Evolutionary conservation across 2,888 invertebrate species (phyloP).

Genomic region (Drosophila dives): DNA sequence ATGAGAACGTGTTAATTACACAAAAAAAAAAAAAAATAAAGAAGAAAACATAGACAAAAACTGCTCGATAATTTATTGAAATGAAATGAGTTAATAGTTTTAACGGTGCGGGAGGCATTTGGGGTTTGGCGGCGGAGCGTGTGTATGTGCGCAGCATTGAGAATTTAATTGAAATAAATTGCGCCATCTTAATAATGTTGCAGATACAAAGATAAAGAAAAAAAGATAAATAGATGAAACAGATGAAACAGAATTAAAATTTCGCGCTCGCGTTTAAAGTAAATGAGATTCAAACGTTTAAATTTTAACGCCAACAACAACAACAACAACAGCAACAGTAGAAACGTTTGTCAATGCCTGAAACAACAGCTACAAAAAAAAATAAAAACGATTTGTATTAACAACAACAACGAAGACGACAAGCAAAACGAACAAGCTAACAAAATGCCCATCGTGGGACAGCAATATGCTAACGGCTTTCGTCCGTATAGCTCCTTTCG

Average conservation of each 20-base stretch:
- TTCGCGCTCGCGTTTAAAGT: conserved; percentile 72
- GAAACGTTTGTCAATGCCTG: conserved; percentile 28
- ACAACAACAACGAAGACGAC: conserved; percentile 48
- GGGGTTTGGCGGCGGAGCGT: conserved; percentile 23
- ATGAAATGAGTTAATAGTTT: conserved; percentile 30
- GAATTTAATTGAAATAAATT: conserved; percentile 49
- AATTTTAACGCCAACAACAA: conserved; percentile 67
- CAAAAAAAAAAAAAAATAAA: conserved; percentile 11
- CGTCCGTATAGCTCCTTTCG: conserved; percentile 85
- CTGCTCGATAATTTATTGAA: conserved; percentile 61
- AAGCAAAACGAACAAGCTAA: conserved; percentile 50
- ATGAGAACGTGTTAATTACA: conserved; percentile 76
- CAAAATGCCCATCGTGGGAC: conserved; percentile 84
- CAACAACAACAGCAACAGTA: conserved; percentile 12
- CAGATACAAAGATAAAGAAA: conserved; percentile 54
- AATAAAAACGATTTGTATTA: conserved; percentile 37
- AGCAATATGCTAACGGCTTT: conserved; percentile 79
- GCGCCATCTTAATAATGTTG: conserved; percentile 42
- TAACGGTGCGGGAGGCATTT: background rate
- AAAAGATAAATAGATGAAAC: conserved; percentile 20
- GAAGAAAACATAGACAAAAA: conserved; percentile 10
- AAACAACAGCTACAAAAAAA: conserved; percentile 3
- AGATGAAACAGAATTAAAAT: conserved; percentile 57
- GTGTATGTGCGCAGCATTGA: conserved; percentile 73
- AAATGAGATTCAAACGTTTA: conserved; percentile 67